Percentiles rank a stretch among this genome's conserved stretches.
Conservation (phyloP, 2,113 vertebrate genomes). For the Synodontis membranacea region DNA sequence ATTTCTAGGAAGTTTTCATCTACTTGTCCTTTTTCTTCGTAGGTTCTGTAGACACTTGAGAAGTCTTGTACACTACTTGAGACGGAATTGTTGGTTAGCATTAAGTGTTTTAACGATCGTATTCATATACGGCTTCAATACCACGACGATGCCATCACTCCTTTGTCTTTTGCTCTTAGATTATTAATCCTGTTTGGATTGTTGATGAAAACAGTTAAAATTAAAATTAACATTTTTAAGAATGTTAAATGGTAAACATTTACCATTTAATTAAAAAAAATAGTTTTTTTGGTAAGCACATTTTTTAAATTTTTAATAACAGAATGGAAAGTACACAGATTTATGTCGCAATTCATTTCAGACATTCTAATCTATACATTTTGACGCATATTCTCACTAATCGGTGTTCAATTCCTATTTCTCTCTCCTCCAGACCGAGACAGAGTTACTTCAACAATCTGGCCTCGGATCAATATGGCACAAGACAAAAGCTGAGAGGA, state of each 20-base stretch:
- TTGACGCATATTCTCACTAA: background rate
- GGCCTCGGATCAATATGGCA: background rate
- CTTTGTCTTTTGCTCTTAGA: background rate
- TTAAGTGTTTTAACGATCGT: background rate
- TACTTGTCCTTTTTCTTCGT: background rate
- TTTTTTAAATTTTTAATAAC: too few species aligned
- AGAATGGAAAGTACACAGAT: background rate
- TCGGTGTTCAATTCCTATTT: background rate
- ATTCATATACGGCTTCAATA: background rate
- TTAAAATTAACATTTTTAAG: too few species aligned
- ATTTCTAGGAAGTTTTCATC: too few species aligned
- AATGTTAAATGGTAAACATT: background rate
- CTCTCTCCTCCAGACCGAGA: background rate
- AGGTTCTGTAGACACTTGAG: background rate
- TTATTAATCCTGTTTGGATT: background rate
- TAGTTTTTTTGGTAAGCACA: too few species aligned
- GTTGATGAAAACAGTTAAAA: too few species aligned
- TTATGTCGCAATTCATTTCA: background rate
- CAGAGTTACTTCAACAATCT: background rate
- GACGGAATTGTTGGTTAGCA: background rate
- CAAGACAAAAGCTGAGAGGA: background rate
- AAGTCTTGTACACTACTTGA: background rate
- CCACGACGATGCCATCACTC: background rate
- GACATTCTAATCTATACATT: background rate
- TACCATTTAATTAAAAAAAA: too few species aligned